Evolutionary conservation across 1,140 invertebrate genomes (phyloP).

Genomic region (Pseudachorutes palmiensis): DNA sequence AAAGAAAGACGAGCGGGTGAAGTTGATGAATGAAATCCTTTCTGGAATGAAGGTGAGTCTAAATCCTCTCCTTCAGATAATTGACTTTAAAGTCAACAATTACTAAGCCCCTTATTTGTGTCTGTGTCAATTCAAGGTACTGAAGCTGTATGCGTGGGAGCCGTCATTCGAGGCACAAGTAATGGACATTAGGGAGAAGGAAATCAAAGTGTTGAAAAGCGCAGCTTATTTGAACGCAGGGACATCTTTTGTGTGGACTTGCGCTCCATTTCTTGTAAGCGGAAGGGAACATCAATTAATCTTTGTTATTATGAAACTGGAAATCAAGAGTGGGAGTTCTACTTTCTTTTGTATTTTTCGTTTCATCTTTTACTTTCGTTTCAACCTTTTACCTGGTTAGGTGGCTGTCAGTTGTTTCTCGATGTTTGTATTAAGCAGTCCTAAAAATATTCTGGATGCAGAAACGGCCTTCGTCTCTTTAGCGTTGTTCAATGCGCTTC

Average conservation of each 20-base stretch:
- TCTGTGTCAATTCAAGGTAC: no score
- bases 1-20: slow-evolving; percentile 46
- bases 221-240: slow-evolving; percentile 40
- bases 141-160: slow-evolving; percentile 43
- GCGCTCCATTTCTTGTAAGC: slow-evolving; percentile 88
- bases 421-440: slow-evolving; percentile 64
- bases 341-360: not conserved
- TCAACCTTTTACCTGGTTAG: no score
- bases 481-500: slow-evolving; percentile 54
- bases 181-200: slow-evolving; percentile 38
- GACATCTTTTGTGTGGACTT: slow-evolving; percentile 53
- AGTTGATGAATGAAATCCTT: slow-evolving; percentile 46
- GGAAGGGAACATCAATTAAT: slow-evolving; percentile 56
- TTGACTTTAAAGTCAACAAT: not conserved
- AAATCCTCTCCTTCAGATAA: no score
- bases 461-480: slow-evolving; percentile 56
- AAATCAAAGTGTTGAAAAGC: slow-evolving; percentile 42
- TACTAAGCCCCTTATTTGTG: not conserved
- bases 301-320: slow-evolving; percentile 46
- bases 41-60: slow-evolving; percentile 36
- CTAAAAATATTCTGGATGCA: slow-evolving; percentile 68
- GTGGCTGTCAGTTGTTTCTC: slow-evolving; percentile 85
- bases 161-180: slow-evolving; percentile 41
- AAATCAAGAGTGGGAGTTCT: slow-evolving; percentile 18
- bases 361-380: no score